Conservation (phyloP, 2,797 vertebrate species). For the Cichlasoma orientale region DNA sequence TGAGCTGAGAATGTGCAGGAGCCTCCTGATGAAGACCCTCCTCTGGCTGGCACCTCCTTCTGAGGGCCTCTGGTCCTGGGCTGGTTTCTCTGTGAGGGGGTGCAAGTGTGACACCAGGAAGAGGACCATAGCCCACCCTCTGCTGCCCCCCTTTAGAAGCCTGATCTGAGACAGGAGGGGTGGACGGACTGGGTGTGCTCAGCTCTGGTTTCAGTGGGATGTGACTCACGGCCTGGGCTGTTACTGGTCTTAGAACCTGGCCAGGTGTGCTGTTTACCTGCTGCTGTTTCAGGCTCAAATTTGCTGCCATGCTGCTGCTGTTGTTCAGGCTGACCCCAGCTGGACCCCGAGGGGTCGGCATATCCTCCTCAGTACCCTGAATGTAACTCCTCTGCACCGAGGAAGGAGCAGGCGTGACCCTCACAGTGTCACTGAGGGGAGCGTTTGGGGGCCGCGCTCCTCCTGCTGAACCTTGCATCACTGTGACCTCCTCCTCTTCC, state of each 20-base stretch:
- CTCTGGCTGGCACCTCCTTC: not conserved
- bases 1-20: not conserved
- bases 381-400: conserved; percentile 64
- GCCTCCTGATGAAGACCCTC: not conserved
- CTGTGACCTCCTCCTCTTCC: not conserved
- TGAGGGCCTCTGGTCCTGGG: not conserved
- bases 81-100: not conserved
- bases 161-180: not conserved
- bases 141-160: not conserved
- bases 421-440: not conserved
- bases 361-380: conserved; percentile 42
- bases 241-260: not conserved
- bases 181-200: not conserved
- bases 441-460: conserved; percentile 18
- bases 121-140: not conserved
- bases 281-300: conserved; percentile 6
- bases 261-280: not conserved
- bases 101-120: not conserved
- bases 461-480: conserved; percentile 15
- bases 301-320: not conserved
- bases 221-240: not conserved
- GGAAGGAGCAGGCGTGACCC: conserved; percentile 18
- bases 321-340: conserved; percentile 65
- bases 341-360: not conserved
- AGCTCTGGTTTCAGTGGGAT: not conserved